A percentile compares a stretch with the other conserved stretches of the same genome.
phyloP scores from a whole-genome alignment of 2,797 vertebrate genomes.

The Rhyacichthys aspro region DNA sequence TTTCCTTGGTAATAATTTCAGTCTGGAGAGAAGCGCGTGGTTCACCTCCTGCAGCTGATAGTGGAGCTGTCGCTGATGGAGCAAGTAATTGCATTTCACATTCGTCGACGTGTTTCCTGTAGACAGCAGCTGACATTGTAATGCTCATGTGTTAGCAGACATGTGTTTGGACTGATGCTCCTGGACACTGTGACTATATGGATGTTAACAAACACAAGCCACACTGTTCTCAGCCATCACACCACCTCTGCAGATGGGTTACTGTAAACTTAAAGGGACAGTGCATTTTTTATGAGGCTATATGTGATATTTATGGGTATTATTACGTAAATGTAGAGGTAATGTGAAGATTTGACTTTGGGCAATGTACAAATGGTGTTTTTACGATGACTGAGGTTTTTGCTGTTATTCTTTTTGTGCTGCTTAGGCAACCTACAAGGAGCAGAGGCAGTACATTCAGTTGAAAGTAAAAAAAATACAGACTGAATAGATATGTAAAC shows the following conservation, averaged over 20 bases:
- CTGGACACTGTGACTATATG: constrained; percentile 12
- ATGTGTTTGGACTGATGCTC: constrained; percentile 7
- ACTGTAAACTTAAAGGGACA: not conserved
- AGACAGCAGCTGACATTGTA: constrained; percentile 27
- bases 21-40: constrained; percentile 10
- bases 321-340: not conserved
- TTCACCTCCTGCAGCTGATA: constrained; percentile 22
- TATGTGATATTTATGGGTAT: not conserved
- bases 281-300: not conserved
- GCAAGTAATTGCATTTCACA: constrained; percentile 40
- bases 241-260: not conserved
- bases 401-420: no score
- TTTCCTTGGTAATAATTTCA: not conserved
- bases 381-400: no score
- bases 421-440: no score
- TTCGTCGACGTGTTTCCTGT: constrained; percentile 13
- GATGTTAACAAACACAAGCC: constrained; percentile 4
- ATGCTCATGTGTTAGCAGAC: constrained; percentile 10
- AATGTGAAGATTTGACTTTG: no score
- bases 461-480: no score
- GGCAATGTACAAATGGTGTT: no score
- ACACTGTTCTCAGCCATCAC: not conserved
- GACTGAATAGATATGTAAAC: no score
- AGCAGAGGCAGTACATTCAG: no score
- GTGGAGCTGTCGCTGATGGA: constrained; percentile 30